Conservation (phyloP, 2,113 vertebrate species). For the Amphilophus citrinellus region DNA sequence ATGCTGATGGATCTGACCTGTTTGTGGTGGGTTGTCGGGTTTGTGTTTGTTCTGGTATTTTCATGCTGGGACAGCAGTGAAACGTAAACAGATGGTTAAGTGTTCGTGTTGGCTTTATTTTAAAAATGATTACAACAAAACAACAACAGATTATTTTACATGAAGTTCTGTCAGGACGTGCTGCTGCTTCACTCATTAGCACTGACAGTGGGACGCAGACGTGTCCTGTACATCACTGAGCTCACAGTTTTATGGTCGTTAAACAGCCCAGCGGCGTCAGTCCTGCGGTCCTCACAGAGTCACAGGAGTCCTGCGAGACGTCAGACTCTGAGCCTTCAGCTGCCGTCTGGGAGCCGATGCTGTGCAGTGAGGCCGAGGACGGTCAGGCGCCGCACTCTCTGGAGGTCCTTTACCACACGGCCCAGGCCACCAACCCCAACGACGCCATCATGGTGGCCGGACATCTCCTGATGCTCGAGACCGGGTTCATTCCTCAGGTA, state of each 20-base stretch:
- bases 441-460: constrained; percentile 88
- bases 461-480: constrained; percentile 93
- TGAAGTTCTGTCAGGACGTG: not conserved
- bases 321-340: constrained; percentile 67
- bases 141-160: not conserved
- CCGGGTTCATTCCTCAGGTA: constrained; percentile 90
- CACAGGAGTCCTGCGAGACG: constrained; percentile 16
- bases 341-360: constrained; percentile 87
- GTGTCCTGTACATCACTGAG: not conserved
- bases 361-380: constrained; percentile 88
- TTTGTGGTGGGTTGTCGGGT: not conserved
- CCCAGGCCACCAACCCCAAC: constrained; percentile 70
- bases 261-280: not conserved
- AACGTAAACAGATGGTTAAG: too few species aligned
- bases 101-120: not conserved
- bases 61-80: too few species aligned
- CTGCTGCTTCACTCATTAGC: not conserved
- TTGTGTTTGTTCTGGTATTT: too few species aligned
- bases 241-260: not conserved
- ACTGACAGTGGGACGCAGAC: not conserved
- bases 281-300: not conserved
- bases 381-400: constrained; percentile 90
- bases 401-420: constrained; percentile 86
- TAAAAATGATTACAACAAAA: not conserved
- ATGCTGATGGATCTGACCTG: not conserved